Base-by-base conservation (phyloP, 2,888 invertebrate genomes). In the Eristalinus sepulchralis region DNA sequence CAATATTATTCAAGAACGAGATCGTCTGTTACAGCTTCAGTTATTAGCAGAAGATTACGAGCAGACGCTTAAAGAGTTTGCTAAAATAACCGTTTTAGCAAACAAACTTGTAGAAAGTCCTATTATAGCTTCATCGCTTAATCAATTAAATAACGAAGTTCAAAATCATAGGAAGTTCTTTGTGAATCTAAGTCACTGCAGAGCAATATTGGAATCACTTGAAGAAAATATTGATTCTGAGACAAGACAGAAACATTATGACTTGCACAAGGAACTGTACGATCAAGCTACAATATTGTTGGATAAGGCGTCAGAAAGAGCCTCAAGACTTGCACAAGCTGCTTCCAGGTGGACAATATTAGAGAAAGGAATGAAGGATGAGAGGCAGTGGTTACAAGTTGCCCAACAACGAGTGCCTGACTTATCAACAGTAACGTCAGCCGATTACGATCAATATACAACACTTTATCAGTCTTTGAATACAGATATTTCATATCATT, bases 121-220 rank as follows among this genome's bases (percentile, higher is more conserved):
- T 59, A 95, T 97, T 36, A 95, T 95, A 8, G 96, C 97, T 0
- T 95, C 94, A 47, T 95, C 95, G 88, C 93, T 97, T 83, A 95
- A 96, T 89, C 96, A 97, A 89, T 93, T 97, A n/a, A 96, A 97
- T 90, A 96, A 97, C 90, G 97, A 97, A 93, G 96, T 97, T 93
- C 97, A 97, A 90, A 97, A 97, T 90, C 97, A 97, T 90, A 94
- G 97, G 53, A 97, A 96, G 90, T 97, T 97, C 93, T 97, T 97
- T 90, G 96, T 97, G 0, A 97, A 97, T 89, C 92, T 98, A 9
- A 97, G 97, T 89, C 97, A 97, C 88, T 97, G 97, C 90, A 94
- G 97, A 89, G 96, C 96, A 11, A 97, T 97, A 89, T 93, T 98
- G 53, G 97, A 97, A 91, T 97, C 97, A 0, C 92, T 97, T 27